Evolutionary conservation across 2,888 invertebrate genomes (phyloP), one percentile per base, ranked within the genome.

Genomic region (Ophion obscuratus): DNA sequence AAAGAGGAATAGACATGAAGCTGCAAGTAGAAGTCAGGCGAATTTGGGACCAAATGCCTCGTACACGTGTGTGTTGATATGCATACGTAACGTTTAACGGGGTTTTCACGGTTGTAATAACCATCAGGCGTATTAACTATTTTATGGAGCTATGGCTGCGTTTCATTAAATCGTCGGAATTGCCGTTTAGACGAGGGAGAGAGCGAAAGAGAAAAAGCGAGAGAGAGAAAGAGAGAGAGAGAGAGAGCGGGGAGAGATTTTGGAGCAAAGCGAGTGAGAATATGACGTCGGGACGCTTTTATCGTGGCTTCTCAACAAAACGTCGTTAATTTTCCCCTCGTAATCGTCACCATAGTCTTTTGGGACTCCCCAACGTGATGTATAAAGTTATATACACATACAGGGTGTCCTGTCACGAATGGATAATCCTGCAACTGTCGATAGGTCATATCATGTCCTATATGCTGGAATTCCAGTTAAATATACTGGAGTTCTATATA

Each of bases 141-240:
- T 75, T 71, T 44, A n/a, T 44, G 27, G 59, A 31, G 68, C 64
- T 7, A 66, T 24, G 44, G 66, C 64, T 44, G 68, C 7, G 86
- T 89, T 88, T 89, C 89, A 88, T 89, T 90, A 89, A 92, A 85
- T 89, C 89, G 85, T 91, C 89, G 88, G 87, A 89, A 89, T 90
- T 86, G 88, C 81, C 78, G 59, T 59, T 53, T 53, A 14, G 53
- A 14, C 36, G 62, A n/a, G 11, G 53, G 17, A 61, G 57, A 24
- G 66, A 66, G 53, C 59, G 64, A 71, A 79, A 70, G 84, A 61
- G 71, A 70, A 47, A 53, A 44, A 76, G 77, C 47, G 59, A 77
- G 40, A 61, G 40, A 61, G 9, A 61, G 24, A 9, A 57, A 31
- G 20, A 61, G 62, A 73, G 47, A 47, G 47, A 47, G 14, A n/a